A percentile compares a stretch with the other conserved stretches of the same genome.
These are phyloP conservation scores for Pollenia labialis DNA, from an alignment of 2,888 invertebrate species.

Conservation along the genomic window DNA sequence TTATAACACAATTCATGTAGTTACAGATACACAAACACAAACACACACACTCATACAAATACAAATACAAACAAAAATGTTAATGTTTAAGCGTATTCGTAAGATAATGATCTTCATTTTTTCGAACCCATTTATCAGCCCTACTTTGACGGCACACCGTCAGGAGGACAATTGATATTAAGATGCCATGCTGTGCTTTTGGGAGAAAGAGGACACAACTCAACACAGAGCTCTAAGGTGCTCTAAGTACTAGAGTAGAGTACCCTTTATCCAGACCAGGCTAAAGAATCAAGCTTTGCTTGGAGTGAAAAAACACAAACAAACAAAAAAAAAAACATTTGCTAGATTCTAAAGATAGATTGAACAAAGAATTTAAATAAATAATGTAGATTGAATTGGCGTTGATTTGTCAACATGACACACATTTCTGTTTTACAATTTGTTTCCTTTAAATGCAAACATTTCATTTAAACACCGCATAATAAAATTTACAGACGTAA, in stretches of 20 bases:
- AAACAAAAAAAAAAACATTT: conserved; percentile 54
- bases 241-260: too few relatives aligned
- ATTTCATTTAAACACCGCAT: conserved; percentile 64
- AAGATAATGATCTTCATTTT: conserved; percentile 72
- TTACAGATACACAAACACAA: conserved; percentile 5
- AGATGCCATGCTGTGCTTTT: conserved; percentile 72
- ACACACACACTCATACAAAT: background rate
- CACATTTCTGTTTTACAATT: conserved; percentile 76
- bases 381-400: conserved; percentile 73
- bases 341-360: conserved; percentile 72
- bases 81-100: conserved; percentile 59
- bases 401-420: conserved; percentile 74
- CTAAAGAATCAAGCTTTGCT: conserved; percentile 15
- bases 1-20: conserved; percentile 23
- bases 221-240: conserved; percentile 29
- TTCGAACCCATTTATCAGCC: conserved; percentile 73
- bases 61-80: conserved; percentile 27
- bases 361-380: conserved; percentile 68
- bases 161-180: conserved; percentile 72
- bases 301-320: background rate
- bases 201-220: conserved; percentile 11
- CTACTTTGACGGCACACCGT: conserved; percentile 71
- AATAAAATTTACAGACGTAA: conserved; percentile 66
- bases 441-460: conserved; percentile 77
- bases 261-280: background rate